A percentile compares a stretch with the other conserved stretches of the same genome.
Evolutionary conservation across 2,797 vertebrate species (phyloP).

Genomic region (Cuniculus paca): DNA sequence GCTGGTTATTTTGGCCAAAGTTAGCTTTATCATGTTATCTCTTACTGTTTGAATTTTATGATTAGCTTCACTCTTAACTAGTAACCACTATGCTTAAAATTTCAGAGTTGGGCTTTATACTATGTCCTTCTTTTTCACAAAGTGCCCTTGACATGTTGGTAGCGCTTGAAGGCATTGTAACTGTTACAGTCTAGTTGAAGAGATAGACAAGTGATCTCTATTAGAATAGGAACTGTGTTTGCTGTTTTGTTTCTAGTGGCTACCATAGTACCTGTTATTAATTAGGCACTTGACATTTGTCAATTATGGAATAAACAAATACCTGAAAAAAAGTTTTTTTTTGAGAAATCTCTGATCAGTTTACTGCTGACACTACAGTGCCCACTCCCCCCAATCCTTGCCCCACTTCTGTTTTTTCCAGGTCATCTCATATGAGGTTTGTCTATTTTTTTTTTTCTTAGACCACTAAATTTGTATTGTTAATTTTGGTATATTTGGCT

Average conservation of each 20-base stretch:
- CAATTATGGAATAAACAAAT: neutral
- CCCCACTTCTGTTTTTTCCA: neutral
- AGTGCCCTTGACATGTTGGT: neutral
- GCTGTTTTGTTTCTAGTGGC: neutral
- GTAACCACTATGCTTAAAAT: neutral
- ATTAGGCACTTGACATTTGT: constrained; percentile 13
- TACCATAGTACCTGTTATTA: neutral
- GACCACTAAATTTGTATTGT: neutral
- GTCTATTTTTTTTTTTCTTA: constrained; percentile 56
- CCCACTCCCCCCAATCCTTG: too few relatives aligned
- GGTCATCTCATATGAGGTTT: neutral
- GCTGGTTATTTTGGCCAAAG: constrained; percentile 6
- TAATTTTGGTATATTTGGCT: constrained; percentile 36
- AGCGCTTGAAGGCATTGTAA: neutral
- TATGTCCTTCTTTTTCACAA: neutral
- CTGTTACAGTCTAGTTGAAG: neutral
- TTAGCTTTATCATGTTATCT: neutral
- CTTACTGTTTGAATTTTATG: constrained; percentile 12
- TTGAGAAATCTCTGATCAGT: neutral
- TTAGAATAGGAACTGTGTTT: neutral
- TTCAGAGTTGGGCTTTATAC: neutral
- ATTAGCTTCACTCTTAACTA: neutral
- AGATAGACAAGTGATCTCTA: neutral
- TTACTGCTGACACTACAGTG: neutral
- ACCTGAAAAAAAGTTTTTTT: neutral